Conservation (phyloP, 1,140 invertebrate genomes). For the Pogonomyrmex californicus region DNA sequence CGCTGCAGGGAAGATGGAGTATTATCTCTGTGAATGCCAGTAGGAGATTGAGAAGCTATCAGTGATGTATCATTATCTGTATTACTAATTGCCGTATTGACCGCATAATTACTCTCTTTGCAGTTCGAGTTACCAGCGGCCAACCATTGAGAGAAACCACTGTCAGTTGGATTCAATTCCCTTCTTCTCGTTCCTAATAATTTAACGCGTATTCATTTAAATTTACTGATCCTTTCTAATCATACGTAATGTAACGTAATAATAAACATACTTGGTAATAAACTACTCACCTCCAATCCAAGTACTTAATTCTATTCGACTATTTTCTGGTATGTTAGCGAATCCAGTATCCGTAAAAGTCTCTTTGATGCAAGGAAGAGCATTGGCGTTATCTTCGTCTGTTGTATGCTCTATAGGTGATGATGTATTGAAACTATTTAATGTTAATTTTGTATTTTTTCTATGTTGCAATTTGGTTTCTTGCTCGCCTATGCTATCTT, state of each 20-base stretch:
- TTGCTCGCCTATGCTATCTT: constrained; percentile 74
- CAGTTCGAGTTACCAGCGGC: constrained; percentile 74
- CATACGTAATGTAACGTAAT: no score
- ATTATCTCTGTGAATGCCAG: constrained; percentile 82
- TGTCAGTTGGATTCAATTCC: constrained; percentile 75
- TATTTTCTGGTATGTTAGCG: constrained; percentile 73
- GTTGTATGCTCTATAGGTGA: constrained; percentile 23
- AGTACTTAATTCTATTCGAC: constrained; percentile 83
- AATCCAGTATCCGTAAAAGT: constrained; percentile 67
- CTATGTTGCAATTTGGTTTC: constrained; percentile 52
- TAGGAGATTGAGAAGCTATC: constrained; percentile 74
- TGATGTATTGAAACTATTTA: constrained; percentile 61
- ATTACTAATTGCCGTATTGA: constrained; percentile 54
- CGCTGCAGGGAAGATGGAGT: constrained; percentile 83
- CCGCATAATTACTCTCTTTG: constrained; percentile 75
- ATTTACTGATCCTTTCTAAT: constrained; percentile 17
- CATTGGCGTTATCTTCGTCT: constrained; percentile 50
- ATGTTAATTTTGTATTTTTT: constrained; percentile 44
- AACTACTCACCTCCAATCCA: constrained; percentile 85
- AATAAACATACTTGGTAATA: neutral
- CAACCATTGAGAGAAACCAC: constrained; percentile 85
- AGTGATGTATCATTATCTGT: constrained; percentile 63
- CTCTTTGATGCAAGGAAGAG: constrained; percentile 50
- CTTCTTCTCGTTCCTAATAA: constrained; percentile 79
- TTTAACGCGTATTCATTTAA: constrained; percentile 25